These are phyloP conservation scores for Drosophila seclusa DNA, from an alignment of 2,888 invertebrate genomes.

Conservation along the genomic window DNA sequence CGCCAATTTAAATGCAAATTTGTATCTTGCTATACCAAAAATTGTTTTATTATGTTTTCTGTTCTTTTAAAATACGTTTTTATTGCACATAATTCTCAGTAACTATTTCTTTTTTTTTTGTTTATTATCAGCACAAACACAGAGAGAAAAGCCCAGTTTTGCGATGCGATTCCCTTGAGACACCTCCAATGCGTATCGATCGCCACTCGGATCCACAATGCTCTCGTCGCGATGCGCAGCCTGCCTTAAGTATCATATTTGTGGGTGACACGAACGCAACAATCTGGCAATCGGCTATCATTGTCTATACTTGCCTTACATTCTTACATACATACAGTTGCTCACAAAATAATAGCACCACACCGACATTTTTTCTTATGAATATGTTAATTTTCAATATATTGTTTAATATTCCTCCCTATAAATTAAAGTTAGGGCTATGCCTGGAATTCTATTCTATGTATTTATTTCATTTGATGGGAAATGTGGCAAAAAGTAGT, in stretches of 20 bases:
- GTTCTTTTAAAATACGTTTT: constrained; percentile 8
- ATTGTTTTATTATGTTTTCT: background rate
- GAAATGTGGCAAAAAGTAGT: too few relatives aligned
- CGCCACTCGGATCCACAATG: constrained; percentile 40
- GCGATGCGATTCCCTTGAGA: background rate
- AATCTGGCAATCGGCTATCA: constrained; percentile 9
- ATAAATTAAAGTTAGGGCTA: background rate
- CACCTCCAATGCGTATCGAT: constrained; percentile 10
- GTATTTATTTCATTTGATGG: too few relatives aligned
- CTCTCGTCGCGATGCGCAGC: constrained; percentile 22
- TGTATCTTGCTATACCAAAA: background rate
- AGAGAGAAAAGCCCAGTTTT: constrained; percentile 31
- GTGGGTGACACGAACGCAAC: constrained; percentile 12
- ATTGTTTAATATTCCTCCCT: background rate
- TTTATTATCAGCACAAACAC: constrained; percentile 29
- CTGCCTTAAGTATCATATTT: constrained; percentile 47
- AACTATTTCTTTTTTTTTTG: constrained; percentile 4
- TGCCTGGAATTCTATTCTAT: too few relatives aligned
- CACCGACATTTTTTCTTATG: background rate
- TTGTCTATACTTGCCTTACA: constrained; percentile 4
- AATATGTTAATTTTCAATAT: background rate
- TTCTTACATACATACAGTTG: background rate
- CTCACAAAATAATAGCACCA: background rate
- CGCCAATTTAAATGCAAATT: constrained; percentile 27
- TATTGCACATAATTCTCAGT: constrained; percentile 27